These are phyloP conservation scores for Cavia porcellus DNA, from an alignment of 2,113 vertebrate species.

Conservation along the genomic window DNA sequence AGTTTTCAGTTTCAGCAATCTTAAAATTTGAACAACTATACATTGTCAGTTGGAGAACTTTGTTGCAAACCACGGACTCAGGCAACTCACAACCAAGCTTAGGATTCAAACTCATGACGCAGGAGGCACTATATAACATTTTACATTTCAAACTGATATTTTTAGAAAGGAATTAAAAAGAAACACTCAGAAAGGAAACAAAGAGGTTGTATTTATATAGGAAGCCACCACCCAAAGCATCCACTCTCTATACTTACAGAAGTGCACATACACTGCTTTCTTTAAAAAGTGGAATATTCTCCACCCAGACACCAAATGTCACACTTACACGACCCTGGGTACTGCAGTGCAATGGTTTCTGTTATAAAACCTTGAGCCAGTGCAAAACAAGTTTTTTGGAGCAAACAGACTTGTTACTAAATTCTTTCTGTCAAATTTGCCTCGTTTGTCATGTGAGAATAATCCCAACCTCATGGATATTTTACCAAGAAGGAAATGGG, in stretches of 20 bases:
- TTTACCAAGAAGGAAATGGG: neutral
- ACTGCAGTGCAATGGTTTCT: neutral
- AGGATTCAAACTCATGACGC: neutral
- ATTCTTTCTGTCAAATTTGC: neutral
- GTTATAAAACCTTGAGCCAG: neutral
- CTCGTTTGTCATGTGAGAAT: slow-evolving; percentile 9
- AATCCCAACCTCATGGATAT: neutral
- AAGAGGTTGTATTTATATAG: neutral
- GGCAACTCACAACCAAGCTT: slow-evolving; percentile 15
- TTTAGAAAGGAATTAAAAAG: slow-evolving; percentile 24
- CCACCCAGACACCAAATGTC: neutral
- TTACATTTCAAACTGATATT: neutral
- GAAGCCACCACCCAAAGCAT: neutral
- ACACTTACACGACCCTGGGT: neutral
- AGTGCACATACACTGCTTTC: neutral
- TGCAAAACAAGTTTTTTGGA: neutral
- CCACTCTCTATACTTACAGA: neutral
- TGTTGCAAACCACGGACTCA: neutral
- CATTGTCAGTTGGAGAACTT: neutral
- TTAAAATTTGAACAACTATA: neutral
- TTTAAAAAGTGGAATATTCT: neutral
- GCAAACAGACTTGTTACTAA: slow-evolving; percentile 19
- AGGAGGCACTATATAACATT: neutral
- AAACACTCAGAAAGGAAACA: neutral
- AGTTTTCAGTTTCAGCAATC: neutral